phyloP scores from a whole-genome alignment of 2,888 invertebrate species.

The Apamea monoglypha region DNA sequence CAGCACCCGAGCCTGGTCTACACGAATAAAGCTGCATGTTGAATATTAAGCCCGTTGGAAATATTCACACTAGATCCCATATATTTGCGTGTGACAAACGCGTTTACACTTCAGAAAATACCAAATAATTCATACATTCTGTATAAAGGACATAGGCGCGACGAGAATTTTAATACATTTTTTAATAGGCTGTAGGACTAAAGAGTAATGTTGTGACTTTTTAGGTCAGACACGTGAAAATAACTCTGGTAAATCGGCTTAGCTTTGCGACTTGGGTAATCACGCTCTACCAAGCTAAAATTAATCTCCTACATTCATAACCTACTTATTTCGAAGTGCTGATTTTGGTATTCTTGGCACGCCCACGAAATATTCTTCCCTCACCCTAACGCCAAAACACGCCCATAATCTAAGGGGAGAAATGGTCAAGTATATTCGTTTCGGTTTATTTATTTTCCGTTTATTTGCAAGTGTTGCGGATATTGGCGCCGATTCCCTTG shows the following conservation, averaged over 20 bases:
- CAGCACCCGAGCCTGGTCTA: not conserved
- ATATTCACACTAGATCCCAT: constrained; percentile 53
- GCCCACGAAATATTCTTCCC: constrained; percentile 38
- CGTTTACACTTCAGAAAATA: constrained; percentile 57
- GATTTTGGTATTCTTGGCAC: constrained; percentile 56
- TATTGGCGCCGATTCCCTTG: not conserved
- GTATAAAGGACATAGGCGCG: constrained; percentile 18
- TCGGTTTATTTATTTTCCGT: constrained; percentile 41
- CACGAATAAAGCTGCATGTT: constrained; percentile 37
- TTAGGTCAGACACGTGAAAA: constrained; percentile 30
- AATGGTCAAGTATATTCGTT: constrained; percentile 48
- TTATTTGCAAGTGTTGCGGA: constrained; percentile 37
- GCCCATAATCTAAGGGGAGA: constrained; percentile 19
- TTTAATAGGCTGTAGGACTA: not conserved
- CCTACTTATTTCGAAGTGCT: constrained; percentile 51
- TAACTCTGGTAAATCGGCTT: constrained; percentile 32
- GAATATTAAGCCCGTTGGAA: constrained; percentile 50
- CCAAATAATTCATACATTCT: constrained; percentile 33
- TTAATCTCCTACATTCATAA: constrained; percentile 53
- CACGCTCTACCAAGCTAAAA: constrained; percentile 26
- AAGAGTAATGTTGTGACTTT: not conserved
- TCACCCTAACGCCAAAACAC: constrained; percentile 34
- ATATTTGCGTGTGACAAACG: constrained; percentile 51
- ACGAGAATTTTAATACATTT: constrained; percentile 32
- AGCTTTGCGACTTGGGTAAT: constrained; percentile 30